phyloP scores from a whole-genome alignment of 2,113 vertebrate genomes.

The Odobenus rosmarus region DNA sequence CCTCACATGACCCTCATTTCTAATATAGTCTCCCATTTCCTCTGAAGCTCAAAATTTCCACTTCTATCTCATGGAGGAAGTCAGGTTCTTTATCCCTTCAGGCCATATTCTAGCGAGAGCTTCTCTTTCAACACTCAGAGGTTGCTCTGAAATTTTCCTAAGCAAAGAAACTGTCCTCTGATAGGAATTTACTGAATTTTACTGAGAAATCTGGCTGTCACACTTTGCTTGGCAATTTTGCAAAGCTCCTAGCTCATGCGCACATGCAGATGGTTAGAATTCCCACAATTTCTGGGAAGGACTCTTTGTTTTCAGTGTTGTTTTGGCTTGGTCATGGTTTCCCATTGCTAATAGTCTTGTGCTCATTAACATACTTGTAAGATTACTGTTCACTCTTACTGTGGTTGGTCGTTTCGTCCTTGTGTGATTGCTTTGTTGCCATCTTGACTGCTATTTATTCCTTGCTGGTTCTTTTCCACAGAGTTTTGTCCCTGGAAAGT shows the following conservation, averaged over 20 bases:
- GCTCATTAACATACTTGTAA: background rate
- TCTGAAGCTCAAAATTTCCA: background rate
- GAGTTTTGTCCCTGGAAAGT: background rate
- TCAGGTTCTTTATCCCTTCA: background rate
- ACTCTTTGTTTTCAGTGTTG: background rate
- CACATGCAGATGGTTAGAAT: background rate
- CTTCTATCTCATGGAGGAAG: background rate
- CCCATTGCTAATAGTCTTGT: background rate
- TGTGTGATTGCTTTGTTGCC: background rate
- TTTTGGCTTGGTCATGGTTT: background rate
- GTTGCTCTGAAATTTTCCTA: conserved; percentile 18
- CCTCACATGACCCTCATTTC: background rate
- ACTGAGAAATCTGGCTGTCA: conserved; percentile 28
- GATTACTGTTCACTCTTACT: background rate
- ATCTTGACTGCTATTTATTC: background rate
- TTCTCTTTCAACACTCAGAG: background rate
- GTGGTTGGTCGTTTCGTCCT: background rate
- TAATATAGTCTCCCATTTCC: background rate
- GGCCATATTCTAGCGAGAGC: background rate
- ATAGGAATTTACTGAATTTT: conserved; percentile 45
- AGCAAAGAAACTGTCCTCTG: background rate
- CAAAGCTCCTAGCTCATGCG: background rate
- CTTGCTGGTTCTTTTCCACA: background rate
- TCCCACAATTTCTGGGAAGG: conserved; percentile 10
- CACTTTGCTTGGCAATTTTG: background rate